These are phyloP conservation scores for Dicerorhinus sumatrensis DNA, from an alignment of 2,113 vertebrate genomes.

Conservation along the genomic window DNA sequence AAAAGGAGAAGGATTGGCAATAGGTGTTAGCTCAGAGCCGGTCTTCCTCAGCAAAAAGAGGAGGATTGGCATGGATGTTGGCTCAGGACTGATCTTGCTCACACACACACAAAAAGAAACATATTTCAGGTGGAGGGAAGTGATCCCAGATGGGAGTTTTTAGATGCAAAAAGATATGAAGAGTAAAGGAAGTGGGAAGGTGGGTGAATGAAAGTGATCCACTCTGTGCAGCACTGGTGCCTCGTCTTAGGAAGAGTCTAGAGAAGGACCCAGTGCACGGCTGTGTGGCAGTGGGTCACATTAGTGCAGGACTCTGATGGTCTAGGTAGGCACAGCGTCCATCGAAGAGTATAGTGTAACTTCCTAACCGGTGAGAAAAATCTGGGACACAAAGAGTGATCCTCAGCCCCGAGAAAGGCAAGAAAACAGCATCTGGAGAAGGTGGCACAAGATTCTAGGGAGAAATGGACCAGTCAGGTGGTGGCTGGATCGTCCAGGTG, in stretches of 20 bases:
- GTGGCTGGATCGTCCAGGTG: neutral
- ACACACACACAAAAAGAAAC: neutral
- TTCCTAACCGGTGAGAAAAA: neutral
- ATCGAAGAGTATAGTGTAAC: neutral
- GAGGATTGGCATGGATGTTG: too few relatives aligned
- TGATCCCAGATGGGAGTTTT: neutral
- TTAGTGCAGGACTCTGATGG: neutral
- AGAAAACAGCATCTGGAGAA: neutral
- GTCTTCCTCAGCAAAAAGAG: too few relatives aligned
- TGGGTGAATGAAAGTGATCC: neutral
- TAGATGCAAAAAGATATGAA: neutral
- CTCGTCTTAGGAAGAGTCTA: rapidly evolving
- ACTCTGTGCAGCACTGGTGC: neutral
- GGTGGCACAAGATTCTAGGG: neutral
- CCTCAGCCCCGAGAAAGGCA: neutral
- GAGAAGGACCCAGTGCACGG: too few relatives aligned
- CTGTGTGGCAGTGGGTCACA: rapidly evolving
- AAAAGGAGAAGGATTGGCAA: too few relatives aligned
- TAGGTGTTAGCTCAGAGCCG: too few relatives aligned
- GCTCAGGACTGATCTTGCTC: too few relatives aligned
- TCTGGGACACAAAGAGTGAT: too few relatives aligned
- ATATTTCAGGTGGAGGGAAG: neutral
- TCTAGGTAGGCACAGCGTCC: neutral
- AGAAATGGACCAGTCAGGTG: neutral
- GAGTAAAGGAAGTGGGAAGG: neutral